Conservation (phyloP, 2,888 invertebrate genomes). For the Heliconius ethilla region DNA sequence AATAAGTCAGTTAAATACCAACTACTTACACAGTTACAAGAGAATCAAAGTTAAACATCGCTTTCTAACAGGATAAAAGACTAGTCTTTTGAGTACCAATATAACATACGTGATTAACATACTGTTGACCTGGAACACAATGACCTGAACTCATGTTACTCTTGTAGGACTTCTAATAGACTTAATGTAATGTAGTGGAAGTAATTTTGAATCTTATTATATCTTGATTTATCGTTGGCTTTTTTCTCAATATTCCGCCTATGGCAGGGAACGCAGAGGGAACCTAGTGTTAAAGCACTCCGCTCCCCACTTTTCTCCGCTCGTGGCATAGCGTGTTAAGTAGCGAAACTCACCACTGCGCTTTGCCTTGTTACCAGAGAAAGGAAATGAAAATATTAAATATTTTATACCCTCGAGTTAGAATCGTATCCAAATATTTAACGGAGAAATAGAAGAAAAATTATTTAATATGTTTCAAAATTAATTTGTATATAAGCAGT, state of each 20-base stretch:
- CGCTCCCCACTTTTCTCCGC: not conserved
- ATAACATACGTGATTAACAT: conserved; percentile 18
- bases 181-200: conserved; percentile 18
- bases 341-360: too few species aligned
- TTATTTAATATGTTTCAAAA: too few species aligned
- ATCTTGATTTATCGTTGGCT: not conserved
- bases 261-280: not conserved
- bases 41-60: conserved; percentile 20
- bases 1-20: not conserved
- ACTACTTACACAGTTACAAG: not conserved
- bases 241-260: not conserved
- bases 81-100: conserved; percentile 22
- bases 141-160: conserved; percentile 21
- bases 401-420: not conserved
- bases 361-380: not conserved
- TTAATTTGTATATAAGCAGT: too few species aligned
- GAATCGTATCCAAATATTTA: not conserved
- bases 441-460: too few species aligned
- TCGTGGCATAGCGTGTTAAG: not conserved
- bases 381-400: not conserved
- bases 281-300: not conserved
- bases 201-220: not conserved
- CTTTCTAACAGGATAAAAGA: conserved; percentile 25
- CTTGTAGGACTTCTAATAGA: conserved; percentile 32
- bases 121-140: conserved; percentile 26